Evolutionary conservation across 2,113 vertebrate genomes (phyloP), one percentile per base, ranked within the genome.

Genomic region (Anolis sagrei): DNA sequence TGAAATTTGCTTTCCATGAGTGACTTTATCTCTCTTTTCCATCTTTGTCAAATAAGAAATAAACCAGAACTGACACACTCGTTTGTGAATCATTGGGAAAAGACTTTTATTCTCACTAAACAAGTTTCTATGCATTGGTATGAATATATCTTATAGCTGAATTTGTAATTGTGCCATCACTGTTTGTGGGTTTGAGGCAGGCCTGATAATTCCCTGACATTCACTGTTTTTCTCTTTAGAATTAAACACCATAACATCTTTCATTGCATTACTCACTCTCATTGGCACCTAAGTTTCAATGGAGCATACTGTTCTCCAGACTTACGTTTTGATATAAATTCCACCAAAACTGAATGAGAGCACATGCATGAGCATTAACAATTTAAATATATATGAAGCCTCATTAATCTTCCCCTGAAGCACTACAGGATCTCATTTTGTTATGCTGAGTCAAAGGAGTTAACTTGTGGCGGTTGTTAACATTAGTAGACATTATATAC

Each of bases 141-240:
- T 90, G 91, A 77, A 68, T 79, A 29, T 10, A 81, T 82, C 88
- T 89, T 66, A 74, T 86, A 89, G 79, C 79, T 80, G 81, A 86
- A 16, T 79, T 87, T 76, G 21, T 87, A 81, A 70, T 58, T 84
- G 89, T 85, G 76, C 36, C 73, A 75, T 89, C 89, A 88, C 90
- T 79, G 76, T 81, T 7, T 61, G 27, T 69, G 23, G 23, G n/a
- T 32, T 74, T 85, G 83, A 32, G 88, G 86, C 62, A 29, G 73
- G 34, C 23, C 9, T 34, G 39, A 72, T 72, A 49, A 77, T 10
- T 70, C 29, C n/a, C 18, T 87, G 51, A 16, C 49, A 72, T 70
- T 78, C 68, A 23, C 9, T 62, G 49, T 72, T 74, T 29, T 72
- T 62, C 14, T 13, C 70, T 62, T 27, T 82, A 44, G 44, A 39